These are phyloP conservation scores for Falco naumanni DNA, from an alignment of 2,797 vertebrate species.

Conservation along the genomic window DNA sequence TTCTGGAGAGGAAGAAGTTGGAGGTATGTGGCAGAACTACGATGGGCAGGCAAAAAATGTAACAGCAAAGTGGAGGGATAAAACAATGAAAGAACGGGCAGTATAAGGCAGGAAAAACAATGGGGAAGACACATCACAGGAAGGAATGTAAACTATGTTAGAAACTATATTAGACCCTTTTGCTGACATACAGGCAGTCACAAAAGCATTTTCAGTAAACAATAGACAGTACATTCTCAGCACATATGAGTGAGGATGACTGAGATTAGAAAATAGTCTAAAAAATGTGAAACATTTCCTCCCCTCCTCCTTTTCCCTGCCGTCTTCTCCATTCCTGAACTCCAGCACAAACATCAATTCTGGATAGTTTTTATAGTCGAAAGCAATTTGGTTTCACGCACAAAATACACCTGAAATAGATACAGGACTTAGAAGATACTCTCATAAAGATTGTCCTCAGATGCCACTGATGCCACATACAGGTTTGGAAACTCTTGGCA, in stretches of 20 bases:
- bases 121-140: background rate
- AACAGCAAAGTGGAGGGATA: background rate
- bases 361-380: background rate
- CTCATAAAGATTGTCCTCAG: background rate
- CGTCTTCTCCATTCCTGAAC: background rate
- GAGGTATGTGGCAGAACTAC: background rate
- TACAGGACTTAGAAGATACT: background rate
- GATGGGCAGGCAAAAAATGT: background rate
- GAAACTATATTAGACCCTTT: background rate
- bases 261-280: conserved; percentile 40
- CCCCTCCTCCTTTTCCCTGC: conserved; percentile 2
- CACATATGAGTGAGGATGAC: background rate
- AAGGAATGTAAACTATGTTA: conserved; percentile 54
- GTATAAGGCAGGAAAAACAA: conserved; percentile 19
- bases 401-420: background rate
- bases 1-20: background rate
- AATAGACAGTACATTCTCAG: conserved; percentile 27
- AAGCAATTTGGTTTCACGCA: background rate
- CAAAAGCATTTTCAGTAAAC: conserved; percentile 52
- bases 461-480: background rate
- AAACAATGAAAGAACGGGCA: background rate
- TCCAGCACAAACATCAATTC: background rate
- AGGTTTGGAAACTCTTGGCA: background rate
- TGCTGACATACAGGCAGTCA: background rate
- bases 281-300: conserved; percentile 66